Percentiles rank a stretch among this genome's conserved stretches.
phyloP scores from a whole-genome alignment of 1,140 invertebrate genomes.

The Nixonia krombeini region DNA sequence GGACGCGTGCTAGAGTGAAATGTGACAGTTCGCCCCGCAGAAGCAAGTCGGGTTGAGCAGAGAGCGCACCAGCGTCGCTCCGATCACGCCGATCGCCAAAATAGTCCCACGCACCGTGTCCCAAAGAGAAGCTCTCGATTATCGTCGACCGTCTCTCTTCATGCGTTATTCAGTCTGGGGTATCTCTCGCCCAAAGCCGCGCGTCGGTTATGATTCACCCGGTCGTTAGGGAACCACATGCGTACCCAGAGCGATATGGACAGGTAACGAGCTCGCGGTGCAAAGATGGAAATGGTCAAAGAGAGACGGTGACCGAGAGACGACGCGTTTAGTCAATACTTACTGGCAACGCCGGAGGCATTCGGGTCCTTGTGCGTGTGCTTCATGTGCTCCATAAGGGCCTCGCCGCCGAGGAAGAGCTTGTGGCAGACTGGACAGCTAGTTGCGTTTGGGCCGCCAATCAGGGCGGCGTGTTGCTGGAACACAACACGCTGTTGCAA shows the following conservation, averaged over 20 bases:
- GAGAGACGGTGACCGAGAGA: conserved; percentile 47
- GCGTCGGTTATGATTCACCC: conserved; percentile 30
- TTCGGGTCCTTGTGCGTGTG: conserved; percentile 94
- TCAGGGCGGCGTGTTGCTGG: conserved; percentile 94
- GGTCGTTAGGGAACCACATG: conserved; percentile 25
- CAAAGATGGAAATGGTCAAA: conserved; percentile 40
- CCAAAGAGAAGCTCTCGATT: not conserved
- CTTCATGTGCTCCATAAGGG: conserved; percentile 96
- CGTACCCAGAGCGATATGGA: conserved; percentile 40
- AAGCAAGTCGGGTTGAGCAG: not conserved
- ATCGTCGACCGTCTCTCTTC: not conserved
- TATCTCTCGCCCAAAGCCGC: not conserved
- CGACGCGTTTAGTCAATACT: conserved; percentile 72
- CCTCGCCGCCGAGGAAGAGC: conserved; percentile 91
- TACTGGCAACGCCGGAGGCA: conserved; percentile 90
- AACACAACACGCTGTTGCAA: conserved; percentile 89
- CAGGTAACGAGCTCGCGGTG: conserved; percentile 51
- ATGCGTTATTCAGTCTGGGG: not conserved
- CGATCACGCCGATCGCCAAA: not conserved
- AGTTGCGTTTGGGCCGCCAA: conserved; percentile 89
- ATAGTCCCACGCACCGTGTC: not conserved
- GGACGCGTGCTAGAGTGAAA: no score
- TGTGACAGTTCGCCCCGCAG: no score
- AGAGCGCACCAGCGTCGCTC: not conserved
- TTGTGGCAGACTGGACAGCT: conserved; percentile 94